phyloP scores from a whole-genome alignment of 2,113 vertebrate genomes.

The Ictalurus furcatus region DNA sequence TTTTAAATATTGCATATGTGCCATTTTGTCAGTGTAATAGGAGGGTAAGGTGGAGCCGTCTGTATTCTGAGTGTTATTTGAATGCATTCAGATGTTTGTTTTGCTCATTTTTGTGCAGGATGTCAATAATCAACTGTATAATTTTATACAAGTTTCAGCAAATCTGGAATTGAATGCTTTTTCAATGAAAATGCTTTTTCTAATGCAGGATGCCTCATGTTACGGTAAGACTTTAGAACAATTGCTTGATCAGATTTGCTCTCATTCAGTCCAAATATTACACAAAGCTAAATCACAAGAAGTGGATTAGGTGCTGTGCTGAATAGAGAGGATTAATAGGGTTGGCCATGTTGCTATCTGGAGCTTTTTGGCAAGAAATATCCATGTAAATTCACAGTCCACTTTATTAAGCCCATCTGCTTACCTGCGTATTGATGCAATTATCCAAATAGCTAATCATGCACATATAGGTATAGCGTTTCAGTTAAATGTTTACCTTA shows the following conservation, averaged over 20 bases:
- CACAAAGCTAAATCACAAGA: slow-evolving; percentile 51
- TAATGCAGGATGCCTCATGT: background rate
- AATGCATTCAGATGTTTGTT: background rate
- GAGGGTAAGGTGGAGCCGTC: background rate
- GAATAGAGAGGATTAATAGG: slow-evolving; percentile 41
- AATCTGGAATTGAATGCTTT: background rate
- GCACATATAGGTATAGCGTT: background rate
- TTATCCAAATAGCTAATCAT: background rate
- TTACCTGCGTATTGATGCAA: background rate
- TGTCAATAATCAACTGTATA: background rate
- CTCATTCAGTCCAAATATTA: slow-evolving; percentile 40
- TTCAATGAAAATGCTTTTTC: background rate
- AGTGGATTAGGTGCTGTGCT: slow-evolving; percentile 44
- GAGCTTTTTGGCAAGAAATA: background rate
- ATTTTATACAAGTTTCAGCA: background rate
- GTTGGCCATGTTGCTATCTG: slow-evolving; percentile 33
- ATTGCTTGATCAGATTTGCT: slow-evolving; percentile 35
- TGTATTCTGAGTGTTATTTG: background rate
- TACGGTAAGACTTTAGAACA: slow-evolving; percentile 3
- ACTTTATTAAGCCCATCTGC: background rate
- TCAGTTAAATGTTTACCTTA: background rate
- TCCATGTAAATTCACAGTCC: background rate
- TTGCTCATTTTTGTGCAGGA: background rate
- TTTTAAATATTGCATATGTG: background rate
- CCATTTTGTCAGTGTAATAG: background rate